Conservation (phyloP, 2,797 vertebrate genomes). For the Lepus oiostolus region DNA sequence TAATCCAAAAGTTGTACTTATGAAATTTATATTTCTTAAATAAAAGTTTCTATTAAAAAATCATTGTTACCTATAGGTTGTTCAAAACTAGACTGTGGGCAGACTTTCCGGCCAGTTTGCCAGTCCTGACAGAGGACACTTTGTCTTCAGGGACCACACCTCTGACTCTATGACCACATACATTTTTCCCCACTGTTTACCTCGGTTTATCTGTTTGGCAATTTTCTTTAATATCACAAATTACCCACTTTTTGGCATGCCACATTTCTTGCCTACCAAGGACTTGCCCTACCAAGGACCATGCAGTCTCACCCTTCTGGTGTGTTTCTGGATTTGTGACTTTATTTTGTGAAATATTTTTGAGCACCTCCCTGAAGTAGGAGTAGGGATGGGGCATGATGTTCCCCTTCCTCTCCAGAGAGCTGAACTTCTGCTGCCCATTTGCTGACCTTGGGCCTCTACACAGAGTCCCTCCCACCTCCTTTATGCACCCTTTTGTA, state of each 20-base stretch:
- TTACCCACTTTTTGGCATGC: background rate
- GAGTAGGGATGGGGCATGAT: background rate
- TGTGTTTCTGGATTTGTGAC: background rate
- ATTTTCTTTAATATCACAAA: constrained; percentile 20
- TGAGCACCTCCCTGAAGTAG: background rate
- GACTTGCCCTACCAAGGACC: background rate
- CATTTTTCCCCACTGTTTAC: background rate
- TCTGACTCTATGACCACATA: background rate
- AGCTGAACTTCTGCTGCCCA: background rate
- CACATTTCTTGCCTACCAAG: background rate
- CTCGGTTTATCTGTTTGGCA: background rate
- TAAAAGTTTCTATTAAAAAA: background rate
- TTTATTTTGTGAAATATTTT: background rate
- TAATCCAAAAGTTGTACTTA: no score
- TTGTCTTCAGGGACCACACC: background rate
- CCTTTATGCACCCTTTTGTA: background rate
- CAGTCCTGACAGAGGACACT: background rate
- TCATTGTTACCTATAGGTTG: background rate
- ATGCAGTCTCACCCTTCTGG: background rate
- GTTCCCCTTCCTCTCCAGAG: background rate
- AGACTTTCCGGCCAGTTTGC: background rate
- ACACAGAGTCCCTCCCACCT: background rate
- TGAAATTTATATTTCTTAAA: no score
- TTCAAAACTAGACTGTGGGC: background rate
- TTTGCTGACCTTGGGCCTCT: background rate